These are phyloP conservation scores for Chaetodon trifascialis DNA, from an alignment of 2,113 vertebrate species.

Conservation along the genomic window DNA sequence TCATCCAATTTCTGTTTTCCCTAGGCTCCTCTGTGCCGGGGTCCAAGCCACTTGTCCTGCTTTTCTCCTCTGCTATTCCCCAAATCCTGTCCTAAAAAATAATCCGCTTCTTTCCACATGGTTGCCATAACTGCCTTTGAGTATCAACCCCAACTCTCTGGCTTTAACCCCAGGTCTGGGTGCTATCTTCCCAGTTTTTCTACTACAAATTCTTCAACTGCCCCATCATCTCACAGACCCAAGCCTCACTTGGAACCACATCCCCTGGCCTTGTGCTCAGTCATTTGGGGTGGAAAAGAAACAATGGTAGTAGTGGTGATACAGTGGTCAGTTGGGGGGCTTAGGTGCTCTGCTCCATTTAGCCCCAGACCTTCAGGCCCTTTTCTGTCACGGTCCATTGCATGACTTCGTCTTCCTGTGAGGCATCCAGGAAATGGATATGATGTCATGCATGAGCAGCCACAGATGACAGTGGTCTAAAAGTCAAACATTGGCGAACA, in stretches of 20 bases:
- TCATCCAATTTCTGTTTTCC: slow-evolving; percentile 40
- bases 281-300: slow-evolving; percentile 8
- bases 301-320: slow-evolving; percentile 16
- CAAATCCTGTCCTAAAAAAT: slow-evolving; percentile 38
- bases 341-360: slow-evolving; percentile 69
- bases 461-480: slow-evolving; percentile 57
- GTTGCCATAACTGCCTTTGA: slow-evolving; percentile 30
- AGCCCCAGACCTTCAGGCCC: slow-evolving; percentile 37
- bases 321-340: slow-evolving; percentile 40
- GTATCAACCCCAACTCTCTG: slow-evolving; percentile 17
- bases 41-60: slow-evolving; percentile 20
- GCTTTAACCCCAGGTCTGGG: slow-evolving; percentile 14
- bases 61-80: slow-evolving; percentile 11
- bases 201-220: slow-evolving; percentile 14
- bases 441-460: slow-evolving; percentile 70
- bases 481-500: slow-evolving; percentile 45
- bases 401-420: slow-evolving; percentile 52
- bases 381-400: slow-evolving; percentile 58
- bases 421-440: slow-evolving; percentile 70
- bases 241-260: neutral
- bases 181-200: slow-evolving; percentile 7
- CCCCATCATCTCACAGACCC: slow-evolving; percentile 14
- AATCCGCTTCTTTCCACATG: slow-evolving; percentile 52
- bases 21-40: neutral
- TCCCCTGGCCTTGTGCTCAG: slow-evolving; percentile 8